Conservation (phyloP, 2,888 invertebrate species). For the Pelosia muscerda region DNA sequence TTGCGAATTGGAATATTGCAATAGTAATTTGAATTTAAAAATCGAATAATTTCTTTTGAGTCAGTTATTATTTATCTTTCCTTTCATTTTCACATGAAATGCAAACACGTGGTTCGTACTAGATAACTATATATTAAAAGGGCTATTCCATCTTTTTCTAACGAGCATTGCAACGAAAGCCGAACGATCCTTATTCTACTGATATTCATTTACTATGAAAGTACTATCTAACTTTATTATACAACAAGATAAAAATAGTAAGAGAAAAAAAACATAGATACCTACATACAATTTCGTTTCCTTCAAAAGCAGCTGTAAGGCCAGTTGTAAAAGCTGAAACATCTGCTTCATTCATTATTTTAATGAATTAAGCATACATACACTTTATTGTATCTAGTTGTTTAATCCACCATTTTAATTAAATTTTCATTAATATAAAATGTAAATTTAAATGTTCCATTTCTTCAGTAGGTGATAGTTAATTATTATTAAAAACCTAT, state of each 20-base stretch:
- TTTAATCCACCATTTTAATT: neutral
- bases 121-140: no score
- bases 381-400: neutral
- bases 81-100: neutral
- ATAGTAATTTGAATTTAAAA: neutral
- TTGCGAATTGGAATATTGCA: conserved; percentile 6
- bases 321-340: neutral
- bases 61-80: neutral
- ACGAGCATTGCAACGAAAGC: no score
- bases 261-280: neutral
- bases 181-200: no score
- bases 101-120: no score
- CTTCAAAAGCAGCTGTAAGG: neutral
- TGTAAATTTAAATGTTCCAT: neutral
- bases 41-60: neutral
- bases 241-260: no score
- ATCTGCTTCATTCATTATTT: neutral
- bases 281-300: neutral
- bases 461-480: neutral
- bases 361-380: neutral
- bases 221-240: no score
- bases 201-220: no score
- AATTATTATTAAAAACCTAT: no score
- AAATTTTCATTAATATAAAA: neutral
- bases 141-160: no score